These are phyloP conservation scores for Hydropotes inermis DNA, from an alignment of 2,113 vertebrate species.

Conservation along the genomic window DNA sequence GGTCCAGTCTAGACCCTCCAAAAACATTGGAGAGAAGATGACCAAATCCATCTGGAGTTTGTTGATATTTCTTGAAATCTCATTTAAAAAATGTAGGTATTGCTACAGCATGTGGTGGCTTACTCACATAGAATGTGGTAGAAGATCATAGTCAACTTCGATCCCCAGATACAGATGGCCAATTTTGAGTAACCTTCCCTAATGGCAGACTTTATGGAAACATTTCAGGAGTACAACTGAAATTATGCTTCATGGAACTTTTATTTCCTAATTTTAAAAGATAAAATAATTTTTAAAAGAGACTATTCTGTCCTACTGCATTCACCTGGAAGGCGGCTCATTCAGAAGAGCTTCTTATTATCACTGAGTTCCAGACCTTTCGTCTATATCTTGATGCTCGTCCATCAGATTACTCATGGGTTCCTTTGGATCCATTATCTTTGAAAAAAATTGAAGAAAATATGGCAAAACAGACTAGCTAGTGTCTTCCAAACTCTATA, in stretches of 20 bases:
- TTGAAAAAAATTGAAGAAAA: background rate
- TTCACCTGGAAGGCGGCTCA: background rate
- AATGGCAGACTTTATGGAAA: background rate
- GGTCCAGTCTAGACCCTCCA: background rate
- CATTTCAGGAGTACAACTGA: background rate
- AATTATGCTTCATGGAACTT: background rate
- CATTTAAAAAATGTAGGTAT: background rate
- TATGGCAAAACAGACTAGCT: background rate
- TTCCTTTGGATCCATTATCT: background rate
- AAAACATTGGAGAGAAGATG: slow-evolving; percentile 16
- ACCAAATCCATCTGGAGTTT: slow-evolving; percentile 22
- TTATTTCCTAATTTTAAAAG: background rate
- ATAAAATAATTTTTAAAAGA: background rate
- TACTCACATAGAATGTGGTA: fast-evolving
- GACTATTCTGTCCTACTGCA: background rate
- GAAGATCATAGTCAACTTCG: background rate
- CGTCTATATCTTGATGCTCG: background rate
- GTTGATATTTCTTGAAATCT: slow-evolving; percentile 11
- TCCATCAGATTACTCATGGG: background rate
- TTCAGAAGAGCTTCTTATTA: background rate
- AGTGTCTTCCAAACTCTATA: background rate
- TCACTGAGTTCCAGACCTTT: background rate
- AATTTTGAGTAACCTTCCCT: background rate
- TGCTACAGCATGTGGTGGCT: fast-evolving
- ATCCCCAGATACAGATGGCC: background rate